phyloP scores from a whole-genome alignment of 2,797 vertebrate species.

The Syngnathus rostellatus region DNA sequence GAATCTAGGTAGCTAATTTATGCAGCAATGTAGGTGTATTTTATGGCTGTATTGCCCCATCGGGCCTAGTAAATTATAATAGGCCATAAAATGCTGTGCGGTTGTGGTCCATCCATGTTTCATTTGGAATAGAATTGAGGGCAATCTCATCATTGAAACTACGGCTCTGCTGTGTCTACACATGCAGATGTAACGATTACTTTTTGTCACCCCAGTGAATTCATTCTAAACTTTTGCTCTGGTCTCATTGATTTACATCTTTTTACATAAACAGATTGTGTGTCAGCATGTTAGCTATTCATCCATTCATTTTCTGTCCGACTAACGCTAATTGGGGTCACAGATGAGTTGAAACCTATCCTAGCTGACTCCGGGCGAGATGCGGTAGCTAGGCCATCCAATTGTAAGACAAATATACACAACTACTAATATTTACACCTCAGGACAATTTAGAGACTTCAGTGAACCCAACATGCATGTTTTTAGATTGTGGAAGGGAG shows the following conservation, averaged over 20 bases:
- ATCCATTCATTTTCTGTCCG: neutral
- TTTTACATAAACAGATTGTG: neutral
- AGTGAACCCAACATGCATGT: too few species aligned
- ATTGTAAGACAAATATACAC: too few species aligned
- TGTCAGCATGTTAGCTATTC: neutral
- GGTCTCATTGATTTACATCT: neutral
- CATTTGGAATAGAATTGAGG: constrained; percentile 8
- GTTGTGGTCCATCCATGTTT: constrained; percentile 21
- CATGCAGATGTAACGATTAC: neutral
- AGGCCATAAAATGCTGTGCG: constrained; percentile 9
- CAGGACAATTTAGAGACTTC: too few species aligned
- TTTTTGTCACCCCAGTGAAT: neutral
- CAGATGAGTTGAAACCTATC: neutral
- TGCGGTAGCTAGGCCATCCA: too few species aligned
- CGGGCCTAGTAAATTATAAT: constrained; percentile 7
- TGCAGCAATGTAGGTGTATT: constrained; percentile 7
- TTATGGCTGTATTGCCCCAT: neutral
- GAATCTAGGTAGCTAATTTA: constrained; percentile 32
- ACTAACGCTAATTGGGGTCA: neutral
- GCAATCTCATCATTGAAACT: neutral
- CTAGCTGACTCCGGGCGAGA: too few species aligned
- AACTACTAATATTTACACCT: too few species aligned
- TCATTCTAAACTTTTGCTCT: neutral
- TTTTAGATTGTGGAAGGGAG: too few species aligned
- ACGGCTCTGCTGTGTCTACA: neutral